These are phyloP conservation scores for Tolypeutes matacus DNA, from an alignment of 2,797 vertebrate genomes.

Conservation along the genomic window DNA sequence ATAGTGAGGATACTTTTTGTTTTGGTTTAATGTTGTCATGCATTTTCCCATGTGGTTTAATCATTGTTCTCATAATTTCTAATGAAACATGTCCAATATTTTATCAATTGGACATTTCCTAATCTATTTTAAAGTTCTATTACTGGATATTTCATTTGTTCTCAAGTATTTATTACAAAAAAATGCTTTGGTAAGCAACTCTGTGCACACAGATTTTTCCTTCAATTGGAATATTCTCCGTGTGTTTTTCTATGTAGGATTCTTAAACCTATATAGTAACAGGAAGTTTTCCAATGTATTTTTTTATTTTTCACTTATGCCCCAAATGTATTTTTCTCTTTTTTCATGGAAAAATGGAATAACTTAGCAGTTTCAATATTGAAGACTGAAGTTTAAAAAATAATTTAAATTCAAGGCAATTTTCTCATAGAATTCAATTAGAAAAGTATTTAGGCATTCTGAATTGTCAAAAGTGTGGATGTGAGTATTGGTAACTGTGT, in stretches of 20 bases:
- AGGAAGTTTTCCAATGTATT: not conserved
- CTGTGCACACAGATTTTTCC: not conserved
- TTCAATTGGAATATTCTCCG: not conserved
- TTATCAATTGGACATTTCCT: not conserved
- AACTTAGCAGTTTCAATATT: constrained; percentile 73
- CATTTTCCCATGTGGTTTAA: not conserved
- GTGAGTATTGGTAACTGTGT: not conserved
- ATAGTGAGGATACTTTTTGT: not conserved
- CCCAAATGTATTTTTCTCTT: not conserved
- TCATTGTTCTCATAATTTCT: not conserved
- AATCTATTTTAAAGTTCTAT: not conserved
- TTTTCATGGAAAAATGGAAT: constrained; percentile 32
- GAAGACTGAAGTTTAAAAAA: constrained; percentile 66
- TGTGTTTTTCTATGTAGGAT: not conserved
- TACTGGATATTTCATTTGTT: constrained; percentile 1
- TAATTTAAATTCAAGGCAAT: constrained; percentile 30
- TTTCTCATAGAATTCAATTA: not conserved
- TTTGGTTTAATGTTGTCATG: not conserved
- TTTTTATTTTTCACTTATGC: not conserved
- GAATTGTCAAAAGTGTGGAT: not conserved
- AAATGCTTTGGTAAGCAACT: not conserved
- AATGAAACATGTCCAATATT: not conserved
- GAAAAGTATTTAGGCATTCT: constrained; percentile 25
- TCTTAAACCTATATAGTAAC: not conserved
- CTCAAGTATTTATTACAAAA: not conserved